Percentiles rank a stretch among this genome's conserved stretches.
Conservation (phyloP, 2,797 vertebrate genomes). For the Sciaenops ocellatus region DNA sequence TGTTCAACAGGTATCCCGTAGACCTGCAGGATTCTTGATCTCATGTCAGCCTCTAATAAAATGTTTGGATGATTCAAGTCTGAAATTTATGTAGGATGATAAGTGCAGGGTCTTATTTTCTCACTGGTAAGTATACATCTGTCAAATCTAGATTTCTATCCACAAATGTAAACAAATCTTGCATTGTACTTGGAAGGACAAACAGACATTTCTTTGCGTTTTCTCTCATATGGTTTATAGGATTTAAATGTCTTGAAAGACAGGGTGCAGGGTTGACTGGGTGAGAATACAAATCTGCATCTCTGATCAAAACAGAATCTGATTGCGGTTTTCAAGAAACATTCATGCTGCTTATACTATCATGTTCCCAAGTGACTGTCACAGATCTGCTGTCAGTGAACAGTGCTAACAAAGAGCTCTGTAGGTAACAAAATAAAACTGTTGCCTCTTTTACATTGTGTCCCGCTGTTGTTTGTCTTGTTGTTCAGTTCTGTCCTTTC, state of each 20-base stretch:
- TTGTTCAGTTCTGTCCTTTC: not conserved
- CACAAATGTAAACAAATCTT: not conserved
- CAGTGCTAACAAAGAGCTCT: not conserved
- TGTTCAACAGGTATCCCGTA: conserved; percentile 15
- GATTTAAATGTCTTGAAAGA: conserved; percentile 26
- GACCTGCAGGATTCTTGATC: conserved; percentile 5
- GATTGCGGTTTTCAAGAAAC: conserved; percentile 36
- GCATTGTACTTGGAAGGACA: not conserved
- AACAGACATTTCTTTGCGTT: not conserved
- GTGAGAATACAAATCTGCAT: conserved; percentile 13
- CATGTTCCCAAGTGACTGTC: not conserved
- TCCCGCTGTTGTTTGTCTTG: conserved; percentile 2
- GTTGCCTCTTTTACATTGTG: not conserved
- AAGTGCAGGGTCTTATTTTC: not conserved
- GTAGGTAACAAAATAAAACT: conserved; percentile 9
- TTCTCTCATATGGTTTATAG: not conserved
- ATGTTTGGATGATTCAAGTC: conserved; percentile 1
- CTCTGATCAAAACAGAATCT: conserved; percentile 24
- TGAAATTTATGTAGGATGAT: not conserved
- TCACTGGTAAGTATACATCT: not conserved
- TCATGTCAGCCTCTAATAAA: conserved; percentile 7
- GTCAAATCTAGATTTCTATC: not conserved
- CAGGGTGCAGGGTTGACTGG: not conserved
- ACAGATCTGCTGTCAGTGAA: conserved; percentile 13
- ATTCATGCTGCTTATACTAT: not conserved